These are phyloP conservation scores for Wasmannia auropunctata DNA, from an alignment of 1,140 invertebrate genomes.

Conservation along the genomic window DNA sequence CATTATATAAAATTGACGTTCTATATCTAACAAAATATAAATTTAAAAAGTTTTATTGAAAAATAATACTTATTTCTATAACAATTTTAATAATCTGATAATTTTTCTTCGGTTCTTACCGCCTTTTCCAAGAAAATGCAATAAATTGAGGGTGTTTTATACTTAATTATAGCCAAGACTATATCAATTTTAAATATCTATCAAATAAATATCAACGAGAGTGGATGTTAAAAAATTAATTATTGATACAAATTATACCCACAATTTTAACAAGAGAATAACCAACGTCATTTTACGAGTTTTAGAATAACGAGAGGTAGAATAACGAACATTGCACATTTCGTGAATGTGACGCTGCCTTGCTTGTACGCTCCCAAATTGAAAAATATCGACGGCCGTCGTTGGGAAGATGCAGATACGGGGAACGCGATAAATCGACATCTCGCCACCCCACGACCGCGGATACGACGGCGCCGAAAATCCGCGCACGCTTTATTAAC, in stretches of 20 bases:
- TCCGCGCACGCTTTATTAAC: conserved; percentile 43
- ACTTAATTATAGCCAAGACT: too few relatives aligned
- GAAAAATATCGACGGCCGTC: neutral
- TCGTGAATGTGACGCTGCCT: neutral
- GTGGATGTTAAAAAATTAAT: neutral
- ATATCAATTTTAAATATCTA: neutral
- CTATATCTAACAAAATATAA: too few relatives aligned
- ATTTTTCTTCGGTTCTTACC: too few relatives aligned
- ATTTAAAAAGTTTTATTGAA: too few relatives aligned
- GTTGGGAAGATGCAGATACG: neutral
- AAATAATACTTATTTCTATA: too few relatives aligned
- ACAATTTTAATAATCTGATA: too few relatives aligned
- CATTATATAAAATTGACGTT: too few relatives aligned
- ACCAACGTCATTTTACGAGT: neutral
- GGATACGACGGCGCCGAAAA: conserved; percentile 11
- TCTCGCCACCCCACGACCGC: neutral
- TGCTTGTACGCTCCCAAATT: neutral
- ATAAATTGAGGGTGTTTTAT: too few relatives aligned
- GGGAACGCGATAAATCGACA: conserved; percentile 39
- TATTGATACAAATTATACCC: neutral
- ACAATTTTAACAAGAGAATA: neutral
- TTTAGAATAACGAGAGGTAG: neutral
- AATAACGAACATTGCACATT: neutral
- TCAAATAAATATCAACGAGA: too few relatives aligned
- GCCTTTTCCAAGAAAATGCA: too few relatives aligned